Conservation (phyloP, 2,113 vertebrate species). For the Anthoscopus minutus region DNA sequence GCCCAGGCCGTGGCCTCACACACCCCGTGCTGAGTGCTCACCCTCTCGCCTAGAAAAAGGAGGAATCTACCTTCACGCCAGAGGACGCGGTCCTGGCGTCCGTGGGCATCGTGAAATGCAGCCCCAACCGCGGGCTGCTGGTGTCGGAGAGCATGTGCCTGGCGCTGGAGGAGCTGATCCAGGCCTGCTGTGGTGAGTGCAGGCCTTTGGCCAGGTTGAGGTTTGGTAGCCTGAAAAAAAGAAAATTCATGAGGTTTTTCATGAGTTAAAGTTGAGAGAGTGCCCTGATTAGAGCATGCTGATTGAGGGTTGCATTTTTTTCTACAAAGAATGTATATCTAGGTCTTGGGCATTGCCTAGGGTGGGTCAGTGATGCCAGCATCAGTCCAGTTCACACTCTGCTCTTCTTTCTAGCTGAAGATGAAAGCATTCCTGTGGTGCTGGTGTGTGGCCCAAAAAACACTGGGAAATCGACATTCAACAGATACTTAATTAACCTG, state of each 20-base stretch:
- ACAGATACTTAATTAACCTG: slow-evolving; percentile 85
- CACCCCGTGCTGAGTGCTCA: accelerated
- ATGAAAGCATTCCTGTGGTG: slow-evolving; percentile 81
- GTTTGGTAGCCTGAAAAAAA: no score
- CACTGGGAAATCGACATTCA: slow-evolving; percentile 90
- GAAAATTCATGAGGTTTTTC: accelerated
- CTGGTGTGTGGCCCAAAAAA: slow-evolving; percentile 86
- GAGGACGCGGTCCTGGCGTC: slow-evolving; percentile 69
- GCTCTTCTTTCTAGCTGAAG: slow-evolving; percentile 72
- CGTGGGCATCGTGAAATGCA: slow-evolving; percentile 74
- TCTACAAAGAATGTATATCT: accelerated
- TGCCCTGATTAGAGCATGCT: accelerated
- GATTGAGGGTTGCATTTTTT: accelerated
- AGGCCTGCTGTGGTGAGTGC: slow-evolving; percentile 78
- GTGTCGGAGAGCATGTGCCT: slow-evolving; percentile 66
- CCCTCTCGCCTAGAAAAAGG: slow-evolving; percentile 12
- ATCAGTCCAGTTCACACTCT: accelerated
- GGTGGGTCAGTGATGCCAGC: neutral
- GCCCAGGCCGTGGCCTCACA: accelerated
- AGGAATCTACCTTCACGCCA: neutral
- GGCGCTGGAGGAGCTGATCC: slow-evolving; percentile 73
- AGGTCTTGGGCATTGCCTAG: accelerated
- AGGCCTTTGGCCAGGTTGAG: accelerated
- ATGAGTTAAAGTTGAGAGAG: accelerated
- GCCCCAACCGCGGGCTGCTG: slow-evolving; percentile 47